phyloP scores from a whole-genome alignment of 2,888 invertebrate genomes.

The Bugulina stolonifera region DNA sequence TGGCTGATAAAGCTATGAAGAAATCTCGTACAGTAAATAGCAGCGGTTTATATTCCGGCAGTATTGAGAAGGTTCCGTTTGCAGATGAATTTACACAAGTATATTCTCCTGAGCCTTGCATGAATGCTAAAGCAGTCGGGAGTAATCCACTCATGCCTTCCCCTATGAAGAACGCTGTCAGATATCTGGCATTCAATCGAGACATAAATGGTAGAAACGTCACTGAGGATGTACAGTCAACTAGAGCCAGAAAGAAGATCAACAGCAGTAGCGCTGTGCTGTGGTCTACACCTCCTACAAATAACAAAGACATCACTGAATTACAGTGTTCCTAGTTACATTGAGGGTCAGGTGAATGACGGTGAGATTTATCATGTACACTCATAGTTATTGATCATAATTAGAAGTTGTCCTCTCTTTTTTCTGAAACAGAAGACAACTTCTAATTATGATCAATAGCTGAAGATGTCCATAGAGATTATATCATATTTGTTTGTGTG shows the following conservation, averaged over 20 bases:
- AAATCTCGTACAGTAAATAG: conserved; percentile 64
- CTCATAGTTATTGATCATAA: too few species aligned
- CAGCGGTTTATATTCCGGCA: conserved; percentile 53
- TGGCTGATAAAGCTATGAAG: conserved; percentile 62
- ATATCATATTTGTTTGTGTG: too few species aligned
- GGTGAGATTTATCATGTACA: too few species aligned
- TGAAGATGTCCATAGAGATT: too few species aligned
- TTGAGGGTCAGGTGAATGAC: too few species aligned
- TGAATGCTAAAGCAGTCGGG: conserved; percentile 70
- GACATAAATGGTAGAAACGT: conserved; percentile 78
- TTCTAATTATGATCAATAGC: too few species aligned
- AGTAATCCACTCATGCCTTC: conserved; percentile 69
- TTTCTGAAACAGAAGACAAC: too few species aligned
- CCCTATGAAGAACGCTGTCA: conserved; percentile 77
- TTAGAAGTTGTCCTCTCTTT: too few species aligned
- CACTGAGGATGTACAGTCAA: conserved; percentile 81
- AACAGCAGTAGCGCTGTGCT: conserved; percentile 59
- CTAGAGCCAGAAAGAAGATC: conserved; percentile 64
- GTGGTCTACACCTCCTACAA: conserved; percentile 37
- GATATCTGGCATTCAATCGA: conserved; percentile 63
- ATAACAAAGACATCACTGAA: too few species aligned
- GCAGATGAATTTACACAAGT: conserved; percentile 42
- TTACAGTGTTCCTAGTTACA: too few species aligned
- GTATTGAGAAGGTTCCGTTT: conserved; percentile 29
- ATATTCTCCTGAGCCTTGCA: conserved; percentile 68